phyloP scores from a whole-genome alignment of 2,113 vertebrate genomes.

The Peromyscus maniculatus region DNA sequence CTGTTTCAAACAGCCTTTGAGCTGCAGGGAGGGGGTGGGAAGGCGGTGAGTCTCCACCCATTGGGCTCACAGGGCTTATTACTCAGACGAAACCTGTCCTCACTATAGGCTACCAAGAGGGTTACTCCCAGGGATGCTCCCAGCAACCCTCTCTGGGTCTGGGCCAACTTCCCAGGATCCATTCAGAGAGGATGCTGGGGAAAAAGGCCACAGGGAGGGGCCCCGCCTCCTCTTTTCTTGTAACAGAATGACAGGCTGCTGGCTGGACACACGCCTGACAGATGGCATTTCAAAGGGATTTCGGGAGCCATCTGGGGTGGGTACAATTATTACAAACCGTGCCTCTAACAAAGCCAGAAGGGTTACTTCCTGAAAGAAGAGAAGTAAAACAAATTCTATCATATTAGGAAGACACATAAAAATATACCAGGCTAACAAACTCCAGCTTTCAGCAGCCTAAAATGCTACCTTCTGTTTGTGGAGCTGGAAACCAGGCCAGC shows the following conservation, averaged over 20 bases:
- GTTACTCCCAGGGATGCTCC: conserved; percentile 74
- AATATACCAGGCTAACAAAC: conserved; percentile 64
- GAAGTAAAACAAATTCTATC: conserved; percentile 80
- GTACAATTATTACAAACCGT: conserved; percentile 90
- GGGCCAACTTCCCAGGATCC: conserved; percentile 75
- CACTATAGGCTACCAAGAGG: conserved; percentile 71
- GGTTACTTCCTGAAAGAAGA: conserved; percentile 83
- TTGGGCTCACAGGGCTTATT: conserved; percentile 57
- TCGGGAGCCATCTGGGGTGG: conserved; percentile 92
- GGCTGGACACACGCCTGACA: conserved; percentile 92
- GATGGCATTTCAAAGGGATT: conserved; percentile 93
- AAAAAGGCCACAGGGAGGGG: conserved; percentile 75
- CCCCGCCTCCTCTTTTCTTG: conserved; percentile 86
- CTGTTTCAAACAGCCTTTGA: neutral
- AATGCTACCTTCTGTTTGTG: conserved; percentile 52
- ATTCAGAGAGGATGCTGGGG: conserved; percentile 64
- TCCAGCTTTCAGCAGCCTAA: neutral
- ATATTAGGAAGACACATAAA: conserved; percentile 71
- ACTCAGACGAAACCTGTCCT: conserved; percentile 70
- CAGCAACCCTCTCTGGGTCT: conserved; percentile 76
- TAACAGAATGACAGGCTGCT: conserved; percentile 88
- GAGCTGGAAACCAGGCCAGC: conserved; percentile 54
- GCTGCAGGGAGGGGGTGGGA: neutral
- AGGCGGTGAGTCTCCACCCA: conserved; percentile 1
- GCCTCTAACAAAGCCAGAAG: conserved; percentile 90